Conservation (phyloP, 1,140 invertebrate species). For the Pygmarrhopalites habei region DNA sequence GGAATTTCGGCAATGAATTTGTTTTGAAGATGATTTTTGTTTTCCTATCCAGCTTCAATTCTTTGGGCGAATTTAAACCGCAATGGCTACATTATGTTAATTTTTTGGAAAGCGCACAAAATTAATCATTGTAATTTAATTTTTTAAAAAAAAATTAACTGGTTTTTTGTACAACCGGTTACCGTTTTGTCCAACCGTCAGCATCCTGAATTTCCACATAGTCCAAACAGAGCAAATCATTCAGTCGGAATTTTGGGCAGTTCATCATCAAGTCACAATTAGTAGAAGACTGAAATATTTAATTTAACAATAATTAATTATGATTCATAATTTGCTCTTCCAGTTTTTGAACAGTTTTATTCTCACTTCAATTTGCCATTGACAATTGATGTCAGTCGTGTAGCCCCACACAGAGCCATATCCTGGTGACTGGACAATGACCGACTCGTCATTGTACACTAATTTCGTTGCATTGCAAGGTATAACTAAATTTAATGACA, state of each 20-base stretch:
- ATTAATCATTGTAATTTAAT: no score
- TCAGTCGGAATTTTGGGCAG: constrained; percentile 31
- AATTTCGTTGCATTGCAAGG: no score
- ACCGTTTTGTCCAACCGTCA: constrained; percentile 5
- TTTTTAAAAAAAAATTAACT: no score
- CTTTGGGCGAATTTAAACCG: constrained; percentile 21
- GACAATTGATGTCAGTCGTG: neutral
- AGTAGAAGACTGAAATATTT: neutral
- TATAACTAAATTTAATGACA: no score
- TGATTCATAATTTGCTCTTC: no score
- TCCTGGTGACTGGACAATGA: neutral
- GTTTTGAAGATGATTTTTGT: constrained; percentile 27
- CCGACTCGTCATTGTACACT: no score
- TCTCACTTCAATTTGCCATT: neutral
- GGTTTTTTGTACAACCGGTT: no score
- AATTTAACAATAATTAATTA: no score
- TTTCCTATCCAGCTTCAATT: constrained; percentile 1
- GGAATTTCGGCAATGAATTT: constrained; percentile 25
- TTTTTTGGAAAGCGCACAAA: no score
- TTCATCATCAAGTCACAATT: constrained; percentile 16
- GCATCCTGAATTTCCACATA: constrained; percentile 32
- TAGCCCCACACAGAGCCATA: neutral
- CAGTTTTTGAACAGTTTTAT: no score
- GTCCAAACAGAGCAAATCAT: constrained; percentile 35
- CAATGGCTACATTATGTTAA: constrained; percentile 22